These are phyloP conservation scores for Drosophila repleta DNA, from an alignment of 1,140 invertebrate species.

Conservation along the genomic window DNA sequence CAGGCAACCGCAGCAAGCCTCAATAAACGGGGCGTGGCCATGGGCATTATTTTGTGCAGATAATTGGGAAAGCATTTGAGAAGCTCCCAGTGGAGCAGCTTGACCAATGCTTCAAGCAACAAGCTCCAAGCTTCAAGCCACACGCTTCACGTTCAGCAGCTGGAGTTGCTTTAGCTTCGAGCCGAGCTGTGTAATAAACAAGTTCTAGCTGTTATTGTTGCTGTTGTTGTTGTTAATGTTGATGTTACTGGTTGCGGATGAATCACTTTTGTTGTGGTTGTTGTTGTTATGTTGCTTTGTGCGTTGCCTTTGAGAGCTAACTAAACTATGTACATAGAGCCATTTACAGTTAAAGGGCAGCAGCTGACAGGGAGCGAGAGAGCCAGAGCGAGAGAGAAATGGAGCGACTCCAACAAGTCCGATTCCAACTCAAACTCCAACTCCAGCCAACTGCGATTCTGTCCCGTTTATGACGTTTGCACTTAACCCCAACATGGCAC, in stretches of 20 bases:
- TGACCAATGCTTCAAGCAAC: conserved; percentile 13
- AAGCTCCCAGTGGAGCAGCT: conserved; percentile 15
- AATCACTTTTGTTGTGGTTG: conserved; percentile 59
- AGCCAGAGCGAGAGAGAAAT: conserved; percentile 53
- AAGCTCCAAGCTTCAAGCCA: not conserved
- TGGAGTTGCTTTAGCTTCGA: conserved; percentile 31
- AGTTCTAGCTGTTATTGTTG: conserved; percentile 22
- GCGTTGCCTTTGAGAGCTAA: conserved; percentile 64
- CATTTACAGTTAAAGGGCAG: conserved; percentile 72
- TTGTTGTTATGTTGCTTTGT: conserved; percentile 42
- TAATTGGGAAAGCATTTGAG: conserved; percentile 49
- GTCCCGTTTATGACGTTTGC: conserved; percentile 70
- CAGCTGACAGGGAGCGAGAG: not conserved
- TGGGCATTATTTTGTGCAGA: conserved; percentile 28
- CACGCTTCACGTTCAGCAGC: conserved; percentile 19
- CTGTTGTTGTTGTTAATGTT: conserved; percentile 23
- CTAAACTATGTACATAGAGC: conserved; percentile 70
- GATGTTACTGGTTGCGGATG: conserved; percentile 65
- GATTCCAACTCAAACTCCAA: not conserved
- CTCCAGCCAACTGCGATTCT: conserved; percentile 11
- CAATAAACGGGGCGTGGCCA: conserved; percentile 69
- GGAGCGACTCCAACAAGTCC: conserved; percentile 35
- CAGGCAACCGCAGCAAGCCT: conserved; percentile 49
- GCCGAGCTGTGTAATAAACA: conserved; percentile 46
- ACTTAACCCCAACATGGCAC: conserved; percentile 75